Conservation (phyloP, 2,797 vertebrate genomes). For the Florisuga fusca region DNA sequence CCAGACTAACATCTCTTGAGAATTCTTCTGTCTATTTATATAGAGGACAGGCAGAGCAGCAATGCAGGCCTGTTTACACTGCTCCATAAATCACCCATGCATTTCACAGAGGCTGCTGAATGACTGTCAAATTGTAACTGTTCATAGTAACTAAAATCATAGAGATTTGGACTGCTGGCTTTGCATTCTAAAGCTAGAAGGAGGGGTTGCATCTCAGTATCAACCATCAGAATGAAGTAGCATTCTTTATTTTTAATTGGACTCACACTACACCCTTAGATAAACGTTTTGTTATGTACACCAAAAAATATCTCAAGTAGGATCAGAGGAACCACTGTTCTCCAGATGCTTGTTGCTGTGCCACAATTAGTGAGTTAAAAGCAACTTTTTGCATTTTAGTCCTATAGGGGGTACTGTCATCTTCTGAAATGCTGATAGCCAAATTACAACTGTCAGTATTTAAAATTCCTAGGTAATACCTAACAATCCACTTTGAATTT, state of each 20-base stretch:
- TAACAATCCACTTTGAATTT: background rate
- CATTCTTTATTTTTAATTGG: background rate
- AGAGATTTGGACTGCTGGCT: background rate
- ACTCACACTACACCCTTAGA: background rate
- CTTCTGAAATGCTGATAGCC: background rate
- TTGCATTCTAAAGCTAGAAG: background rate
- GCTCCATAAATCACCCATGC: background rate
- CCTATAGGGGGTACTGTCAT: background rate
- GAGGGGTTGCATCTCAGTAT: background rate
- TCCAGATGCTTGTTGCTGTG: background rate
- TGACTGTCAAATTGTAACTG: background rate
- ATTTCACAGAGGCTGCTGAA: background rate
- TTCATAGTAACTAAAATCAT: background rate
- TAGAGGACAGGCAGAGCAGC: background rate
- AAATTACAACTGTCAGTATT: background rate
- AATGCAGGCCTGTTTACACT: background rate
- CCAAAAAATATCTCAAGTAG: background rate
- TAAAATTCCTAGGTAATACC: background rate
- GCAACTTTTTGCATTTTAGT: background rate
- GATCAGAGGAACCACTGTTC: background rate
- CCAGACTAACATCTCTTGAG: constrained; percentile 35
- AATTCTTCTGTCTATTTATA: background rate
- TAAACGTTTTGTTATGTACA: background rate
- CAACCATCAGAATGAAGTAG: background rate
- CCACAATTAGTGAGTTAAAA: background rate